Evolutionary conservation across 1,140 invertebrate species (phyloP).

Genomic region (Battus philenor): DNA sequence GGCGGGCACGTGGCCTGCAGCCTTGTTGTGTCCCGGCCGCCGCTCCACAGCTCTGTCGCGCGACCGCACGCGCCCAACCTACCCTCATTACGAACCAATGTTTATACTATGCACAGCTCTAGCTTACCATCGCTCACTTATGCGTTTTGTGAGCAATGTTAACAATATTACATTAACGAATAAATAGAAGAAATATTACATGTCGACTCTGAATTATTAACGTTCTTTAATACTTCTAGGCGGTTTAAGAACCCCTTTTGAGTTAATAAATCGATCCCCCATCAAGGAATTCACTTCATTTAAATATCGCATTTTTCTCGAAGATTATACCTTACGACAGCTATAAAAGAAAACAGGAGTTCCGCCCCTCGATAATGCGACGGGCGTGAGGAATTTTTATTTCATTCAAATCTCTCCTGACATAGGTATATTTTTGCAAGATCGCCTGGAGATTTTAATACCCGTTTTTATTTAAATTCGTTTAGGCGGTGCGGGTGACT

Average conservation of each 20-base stretch:
- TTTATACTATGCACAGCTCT: slow-evolving; percentile 54
- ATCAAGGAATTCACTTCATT: slow-evolving; percentile 72
- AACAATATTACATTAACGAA: too few species aligned
- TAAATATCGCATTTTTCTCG: slow-evolving; percentile 77
- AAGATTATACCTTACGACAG: slow-evolving; percentile 76
- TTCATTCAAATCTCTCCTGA: slow-evolving; percentile 71
- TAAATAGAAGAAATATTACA: too few species aligned
- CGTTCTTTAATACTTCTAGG: too few species aligned
- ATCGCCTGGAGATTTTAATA: slow-evolving; percentile 71
- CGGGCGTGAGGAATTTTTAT: slow-evolving; percentile 74
- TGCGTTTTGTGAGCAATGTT: too few species aligned
- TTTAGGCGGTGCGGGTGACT: slow-evolving; percentile 58
- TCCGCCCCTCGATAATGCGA: slow-evolving; percentile 73
- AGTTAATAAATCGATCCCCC: slow-evolving; percentile 64
- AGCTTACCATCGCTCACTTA: slow-evolving; percentile 40
- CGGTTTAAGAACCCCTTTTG: slow-evolving; percentile 28
- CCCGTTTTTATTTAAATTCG: slow-evolving; percentile 73
- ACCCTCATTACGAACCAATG: slow-evolving; percentile 47
- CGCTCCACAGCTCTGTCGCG: slow-evolving; percentile 25
- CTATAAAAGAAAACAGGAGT: slow-evolving; percentile 74
- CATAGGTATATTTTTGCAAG: slow-evolving; percentile 72
- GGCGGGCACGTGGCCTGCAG: slow-evolving; percentile 50
- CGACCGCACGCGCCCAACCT: slow-evolving; percentile 21
- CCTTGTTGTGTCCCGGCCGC: slow-evolving; percentile 22
- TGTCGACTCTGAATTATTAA: too few species aligned